Percentiles rank a stretch among this genome's conserved stretches.
Conservation (phyloP, 2,113 vertebrate genomes). For the Indicator maculatus region DNA sequence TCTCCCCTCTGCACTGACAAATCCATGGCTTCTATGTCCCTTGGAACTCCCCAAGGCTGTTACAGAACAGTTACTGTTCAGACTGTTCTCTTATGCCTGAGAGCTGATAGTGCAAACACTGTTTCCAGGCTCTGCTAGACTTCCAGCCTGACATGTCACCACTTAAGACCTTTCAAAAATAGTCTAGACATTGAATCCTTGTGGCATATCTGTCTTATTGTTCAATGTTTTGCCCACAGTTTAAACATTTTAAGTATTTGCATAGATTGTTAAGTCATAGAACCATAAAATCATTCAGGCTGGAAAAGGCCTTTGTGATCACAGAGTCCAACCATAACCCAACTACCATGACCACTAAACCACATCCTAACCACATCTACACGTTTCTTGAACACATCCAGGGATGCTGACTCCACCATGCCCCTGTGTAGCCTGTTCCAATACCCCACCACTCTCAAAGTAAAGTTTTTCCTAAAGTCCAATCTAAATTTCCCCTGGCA, state of each 20-base stretch:
- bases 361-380: too few relatives aligned
- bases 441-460: too few relatives aligned
- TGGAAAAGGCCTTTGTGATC: too few relatives aligned
- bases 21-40: fast-evolving
- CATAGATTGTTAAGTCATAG: neutral
- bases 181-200: neutral
- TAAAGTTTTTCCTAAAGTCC: too few relatives aligned
- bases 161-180: neutral
- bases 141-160: neutral
- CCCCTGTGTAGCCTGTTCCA: too few relatives aligned
- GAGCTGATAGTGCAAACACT: neutral
- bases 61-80: neutral
- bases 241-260: neutral
- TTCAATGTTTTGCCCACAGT: neutral
- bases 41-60: neutral
- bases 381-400: too few relatives aligned
- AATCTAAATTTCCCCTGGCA: too few relatives aligned
- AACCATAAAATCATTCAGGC: neutral
- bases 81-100: neutral
- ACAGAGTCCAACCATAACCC: too few relatives aligned
- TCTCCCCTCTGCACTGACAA: neutral
- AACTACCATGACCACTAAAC: too few relatives aligned
- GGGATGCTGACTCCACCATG: too few relatives aligned
- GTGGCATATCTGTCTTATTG: neutral
- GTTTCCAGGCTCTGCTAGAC: neutral